phyloP scores from a whole-genome alignment of 1,140 invertebrate species.

The Muscidifurax raptorellus region DNA sequence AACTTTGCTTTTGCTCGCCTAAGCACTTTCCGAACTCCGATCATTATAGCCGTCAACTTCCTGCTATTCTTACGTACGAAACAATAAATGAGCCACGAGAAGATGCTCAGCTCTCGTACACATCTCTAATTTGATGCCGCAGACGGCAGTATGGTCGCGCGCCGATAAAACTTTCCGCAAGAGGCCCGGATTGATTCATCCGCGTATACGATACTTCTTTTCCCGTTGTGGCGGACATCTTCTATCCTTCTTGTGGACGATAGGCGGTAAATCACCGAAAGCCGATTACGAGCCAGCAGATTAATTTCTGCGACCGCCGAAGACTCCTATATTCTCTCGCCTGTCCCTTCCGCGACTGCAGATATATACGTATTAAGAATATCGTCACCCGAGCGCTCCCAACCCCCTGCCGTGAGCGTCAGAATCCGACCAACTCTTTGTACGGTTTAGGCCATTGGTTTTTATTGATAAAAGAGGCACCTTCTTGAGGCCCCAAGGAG shows the following conservation, averaged over 20 bases:
- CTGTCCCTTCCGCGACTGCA: background rate
- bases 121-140: slow-evolving; percentile 45
- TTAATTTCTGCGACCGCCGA: slow-evolving; percentile 67
- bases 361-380: slow-evolving; percentile 39
- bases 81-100: slow-evolving; percentile 26
- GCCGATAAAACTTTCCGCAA: slow-evolving; percentile 61
- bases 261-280: slow-evolving; percentile 67
- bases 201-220: slow-evolving; percentile 51
- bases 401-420: background rate
- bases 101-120: slow-evolving; percentile 21
- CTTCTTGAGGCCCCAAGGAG: background rate
- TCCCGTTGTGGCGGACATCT: slow-evolving; percentile 56
- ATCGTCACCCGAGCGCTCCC: slow-evolving; percentile 12
- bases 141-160: slow-evolving; percentile 61
- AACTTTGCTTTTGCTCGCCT: slow-evolving; percentile 27
- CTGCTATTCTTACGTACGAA: background rate
- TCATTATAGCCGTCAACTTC: slow-evolving; percentile 6
- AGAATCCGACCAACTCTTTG: slow-evolving; percentile 1
- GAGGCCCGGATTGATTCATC: slow-evolving; percentile 60
- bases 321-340: background rate
- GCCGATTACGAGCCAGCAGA: slow-evolving; percentile 72
- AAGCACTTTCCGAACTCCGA: background rate
- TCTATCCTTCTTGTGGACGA: slow-evolving; percentile 59
- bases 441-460: slow-evolving; percentile 3
- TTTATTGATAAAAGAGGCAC: slow-evolving; percentile 21